Conservation (phyloP, 2,113 vertebrate species). For the Bujurquina vittata region DNA sequence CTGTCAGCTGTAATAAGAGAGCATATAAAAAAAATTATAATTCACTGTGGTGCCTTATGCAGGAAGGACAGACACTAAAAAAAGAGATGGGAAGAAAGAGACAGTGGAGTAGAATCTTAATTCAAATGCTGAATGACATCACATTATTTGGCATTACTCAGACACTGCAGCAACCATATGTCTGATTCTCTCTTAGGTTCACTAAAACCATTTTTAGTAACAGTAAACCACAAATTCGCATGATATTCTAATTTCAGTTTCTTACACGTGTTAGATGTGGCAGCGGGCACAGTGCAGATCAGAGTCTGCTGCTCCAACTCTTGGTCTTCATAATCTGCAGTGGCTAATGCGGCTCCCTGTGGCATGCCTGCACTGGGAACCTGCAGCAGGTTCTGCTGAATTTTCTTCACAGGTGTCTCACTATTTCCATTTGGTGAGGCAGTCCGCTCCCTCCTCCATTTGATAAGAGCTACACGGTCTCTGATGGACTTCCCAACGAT, state of each 20-base stretch:
- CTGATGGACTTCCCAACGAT: slow-evolving; percentile 95
- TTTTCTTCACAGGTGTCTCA: slow-evolving; percentile 73
- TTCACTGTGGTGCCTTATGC: neutral
- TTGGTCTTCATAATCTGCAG: slow-evolving; percentile 83
- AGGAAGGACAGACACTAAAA: slow-evolving; percentile 23
- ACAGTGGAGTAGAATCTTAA: slow-evolving; percentile 12
- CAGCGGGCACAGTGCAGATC: slow-evolving; percentile 79
- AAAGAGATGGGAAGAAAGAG: neutral
- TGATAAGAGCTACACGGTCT: slow-evolving; percentile 93
- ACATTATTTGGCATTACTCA: slow-evolving; percentile 24
- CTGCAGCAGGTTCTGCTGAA: slow-evolving; percentile 78
- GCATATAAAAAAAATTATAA: slow-evolving; percentile 31
- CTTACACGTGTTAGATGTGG: slow-evolving; percentile 88
- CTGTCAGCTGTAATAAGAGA: slow-evolving; percentile 87
- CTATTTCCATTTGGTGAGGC: slow-evolving; percentile 75
- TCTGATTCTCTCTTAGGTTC: neutral
- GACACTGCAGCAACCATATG: neutral
- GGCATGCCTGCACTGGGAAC: slow-evolving; percentile 82
- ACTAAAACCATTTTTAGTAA: neutral
- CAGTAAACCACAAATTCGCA: neutral
- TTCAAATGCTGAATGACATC: slow-evolving; percentile 31
- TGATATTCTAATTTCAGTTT: slow-evolving; percentile 27
- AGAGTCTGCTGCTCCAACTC: slow-evolving; percentile 85
- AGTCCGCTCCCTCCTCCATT: slow-evolving; percentile 90
- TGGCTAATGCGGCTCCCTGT: slow-evolving; percentile 68